Conservation (phyloP, 2,888 invertebrate species). For the Eubasilissa splendida region DNA sequence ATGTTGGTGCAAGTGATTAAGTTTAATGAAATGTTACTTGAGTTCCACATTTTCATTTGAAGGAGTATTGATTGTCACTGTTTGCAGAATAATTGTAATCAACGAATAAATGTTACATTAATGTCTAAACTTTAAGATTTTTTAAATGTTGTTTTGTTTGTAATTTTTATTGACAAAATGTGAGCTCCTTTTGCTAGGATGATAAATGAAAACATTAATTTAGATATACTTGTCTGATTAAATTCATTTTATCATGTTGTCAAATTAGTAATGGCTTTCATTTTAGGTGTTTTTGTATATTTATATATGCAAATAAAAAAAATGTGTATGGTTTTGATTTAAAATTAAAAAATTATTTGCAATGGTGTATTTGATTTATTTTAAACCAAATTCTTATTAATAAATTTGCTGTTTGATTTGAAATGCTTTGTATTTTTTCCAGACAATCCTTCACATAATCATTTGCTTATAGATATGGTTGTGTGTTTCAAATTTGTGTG, state of each 20-base stretch:
- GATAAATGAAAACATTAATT: no score
- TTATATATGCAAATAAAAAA: constrained; percentile 1
- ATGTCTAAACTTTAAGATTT: constrained; percentile 6
- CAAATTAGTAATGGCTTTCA: background rate
- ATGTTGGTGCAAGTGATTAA: constrained; percentile 4
- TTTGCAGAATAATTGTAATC: background rate
- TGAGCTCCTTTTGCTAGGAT: no score
- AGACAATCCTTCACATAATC: background rate
- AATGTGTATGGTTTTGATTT: constrained; percentile 20
- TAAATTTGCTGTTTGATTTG: constrained; percentile 24
- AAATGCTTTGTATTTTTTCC: background rate
- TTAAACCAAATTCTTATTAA: background rate
- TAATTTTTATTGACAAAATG: background rate
- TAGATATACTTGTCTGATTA: background rate
- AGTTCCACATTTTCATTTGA: no score
- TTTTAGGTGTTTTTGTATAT: constrained; percentile 19
- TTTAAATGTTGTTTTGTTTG: constrained; percentile 20
- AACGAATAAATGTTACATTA: constrained; percentile 1
- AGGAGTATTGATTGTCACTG: no score
- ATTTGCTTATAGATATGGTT: no score
- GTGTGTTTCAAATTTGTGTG: no score
- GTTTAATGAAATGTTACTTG: background rate
- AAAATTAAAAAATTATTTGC: constrained; percentile 10
- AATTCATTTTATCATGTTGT: background rate
- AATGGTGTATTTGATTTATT: constrained; percentile 11